These are phyloP conservation scores for Caenorhabditis inopinata DNA, from an alignment of 1,140 invertebrate genomes.

Conservation along the genomic window DNA sequence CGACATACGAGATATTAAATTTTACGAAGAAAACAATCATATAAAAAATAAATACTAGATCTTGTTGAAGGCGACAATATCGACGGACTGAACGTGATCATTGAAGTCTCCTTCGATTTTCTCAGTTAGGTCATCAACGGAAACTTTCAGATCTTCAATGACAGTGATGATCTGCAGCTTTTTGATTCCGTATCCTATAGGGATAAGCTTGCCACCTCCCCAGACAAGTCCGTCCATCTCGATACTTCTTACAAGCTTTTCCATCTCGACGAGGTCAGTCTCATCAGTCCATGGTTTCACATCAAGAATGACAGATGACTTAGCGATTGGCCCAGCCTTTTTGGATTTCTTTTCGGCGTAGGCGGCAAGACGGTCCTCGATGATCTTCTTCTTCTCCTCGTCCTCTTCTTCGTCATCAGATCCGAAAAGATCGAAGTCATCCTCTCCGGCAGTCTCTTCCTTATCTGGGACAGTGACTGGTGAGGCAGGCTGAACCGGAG, in stretches of 20 bases:
- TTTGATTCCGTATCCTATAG: constrained; percentile 73
- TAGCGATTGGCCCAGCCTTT: constrained; percentile 84
- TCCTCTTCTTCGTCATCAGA: constrained; percentile 74
- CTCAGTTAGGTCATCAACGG: constrained; percentile 52
- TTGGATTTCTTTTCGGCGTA: constrained; percentile 89
- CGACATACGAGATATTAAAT: not conserved
- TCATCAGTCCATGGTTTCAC: constrained; percentile 72
- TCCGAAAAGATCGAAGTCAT: constrained; percentile 88
- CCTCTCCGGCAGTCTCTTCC: constrained; percentile 71
- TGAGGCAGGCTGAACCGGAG: not conserved
- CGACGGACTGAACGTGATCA: constrained; percentile 49
- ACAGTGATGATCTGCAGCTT: constrained; percentile 77
- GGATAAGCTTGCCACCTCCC: constrained; percentile 65
- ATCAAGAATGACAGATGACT: constrained; percentile 89
- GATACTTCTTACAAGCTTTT: constrained; percentile 65
- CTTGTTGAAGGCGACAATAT: constrained; percentile 53
- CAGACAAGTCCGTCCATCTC: constrained; percentile 69
- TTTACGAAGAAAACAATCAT: too few species aligned
- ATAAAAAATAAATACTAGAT: constrained; percentile 24
- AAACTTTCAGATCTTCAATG: constrained; percentile 51
- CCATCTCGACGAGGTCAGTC: constrained; percentile 68
- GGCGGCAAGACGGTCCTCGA: constrained; percentile 80
- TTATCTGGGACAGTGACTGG: constrained; percentile 24
- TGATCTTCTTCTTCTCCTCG: constrained; percentile 75
- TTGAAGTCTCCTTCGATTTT: constrained; percentile 48